Evolutionary conservation across 2,888 invertebrate genomes (phyloP).

Genomic region (Acronicta leporina): DNA sequence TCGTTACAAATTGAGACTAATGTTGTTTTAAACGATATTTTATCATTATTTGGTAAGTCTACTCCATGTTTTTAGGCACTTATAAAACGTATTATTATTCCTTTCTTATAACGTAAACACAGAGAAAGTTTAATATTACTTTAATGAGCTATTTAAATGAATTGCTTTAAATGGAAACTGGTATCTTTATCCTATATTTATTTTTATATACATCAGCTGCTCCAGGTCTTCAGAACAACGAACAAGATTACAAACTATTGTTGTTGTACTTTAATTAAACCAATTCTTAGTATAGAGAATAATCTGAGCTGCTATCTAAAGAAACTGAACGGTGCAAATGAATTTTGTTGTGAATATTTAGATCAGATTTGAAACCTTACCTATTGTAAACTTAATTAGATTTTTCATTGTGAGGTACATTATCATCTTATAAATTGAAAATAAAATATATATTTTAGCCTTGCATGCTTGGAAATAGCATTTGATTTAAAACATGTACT

Average conservation of each 20-base stretch:
- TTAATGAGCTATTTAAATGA: neutral
- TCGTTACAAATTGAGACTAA: constrained; percentile 25
- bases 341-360: constrained; percentile 1
- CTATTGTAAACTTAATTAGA: neutral
- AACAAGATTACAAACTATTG: constrained; percentile 12
- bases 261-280: constrained; percentile 21
- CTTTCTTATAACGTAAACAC: neutral
- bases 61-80: neutral
- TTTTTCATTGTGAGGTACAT: neutral
- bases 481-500: neutral
- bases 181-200: constrained; percentile 1
- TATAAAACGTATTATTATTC: neutral
- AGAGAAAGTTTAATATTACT: neutral
- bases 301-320: neutral
- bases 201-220: constrained; percentile 2
- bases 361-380: constrained; percentile 1
- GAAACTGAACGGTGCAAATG: neutral
- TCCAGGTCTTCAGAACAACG: neutral
- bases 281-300: constrained; percentile 6
- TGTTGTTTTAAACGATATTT: constrained; percentile 16
- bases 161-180: neutral
- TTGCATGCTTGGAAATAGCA: no score
- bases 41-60: constrained; percentile 3
- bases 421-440: neutral
- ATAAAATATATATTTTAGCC: no score